Evolutionary conservation across 2,888 invertebrate genomes (phyloP).

Genomic region (Brachyptera putata): DNA sequence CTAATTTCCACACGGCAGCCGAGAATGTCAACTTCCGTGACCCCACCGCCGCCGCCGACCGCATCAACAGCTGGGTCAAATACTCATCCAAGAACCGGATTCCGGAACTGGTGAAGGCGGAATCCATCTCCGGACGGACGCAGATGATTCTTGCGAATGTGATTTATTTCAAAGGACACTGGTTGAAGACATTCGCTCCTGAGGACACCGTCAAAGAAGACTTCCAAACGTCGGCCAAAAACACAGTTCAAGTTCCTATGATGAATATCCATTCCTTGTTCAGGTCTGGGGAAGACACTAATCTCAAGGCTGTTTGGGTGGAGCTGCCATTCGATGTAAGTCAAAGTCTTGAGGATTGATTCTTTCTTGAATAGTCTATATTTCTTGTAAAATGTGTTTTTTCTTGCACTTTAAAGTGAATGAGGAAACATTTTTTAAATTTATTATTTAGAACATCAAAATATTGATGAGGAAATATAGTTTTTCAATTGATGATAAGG

Average conservation of each 20-base stretch:
- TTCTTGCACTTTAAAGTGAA: too few species aligned
- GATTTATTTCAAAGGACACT: conserved; percentile 34
- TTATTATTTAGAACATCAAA: too few species aligned
- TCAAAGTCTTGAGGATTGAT: background rate
- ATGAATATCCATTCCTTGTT: conserved; percentile 31
- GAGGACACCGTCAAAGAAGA: conserved; percentile 25
- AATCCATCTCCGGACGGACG: conserved; percentile 28
- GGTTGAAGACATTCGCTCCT: conserved; percentile 30
- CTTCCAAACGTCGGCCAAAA: conserved; percentile 26
- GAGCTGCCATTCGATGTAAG: conserved; percentile 34
- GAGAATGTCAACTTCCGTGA: conserved; percentile 26
- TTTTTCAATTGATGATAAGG: too few species aligned
- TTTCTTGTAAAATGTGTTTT: too few species aligned
- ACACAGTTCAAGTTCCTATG: conserved; percentile 27
- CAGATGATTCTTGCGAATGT: conserved; percentile 33
- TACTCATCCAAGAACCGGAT: conserved; percentile 29
- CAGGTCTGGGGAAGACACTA: conserved; percentile 29
- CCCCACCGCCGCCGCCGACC: conserved; percentile 19
- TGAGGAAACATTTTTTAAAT: too few species aligned
- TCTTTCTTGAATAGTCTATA: background rate
- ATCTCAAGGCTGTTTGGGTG: conserved; percentile 33
- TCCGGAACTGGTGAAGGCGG: conserved; percentile 26
- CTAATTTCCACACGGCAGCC: conserved; percentile 28
- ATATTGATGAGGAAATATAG: too few species aligned
- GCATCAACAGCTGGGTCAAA: conserved; percentile 31